Conservation (phyloP, 2,797 vertebrate species). For the Poecile montanus region DNA sequence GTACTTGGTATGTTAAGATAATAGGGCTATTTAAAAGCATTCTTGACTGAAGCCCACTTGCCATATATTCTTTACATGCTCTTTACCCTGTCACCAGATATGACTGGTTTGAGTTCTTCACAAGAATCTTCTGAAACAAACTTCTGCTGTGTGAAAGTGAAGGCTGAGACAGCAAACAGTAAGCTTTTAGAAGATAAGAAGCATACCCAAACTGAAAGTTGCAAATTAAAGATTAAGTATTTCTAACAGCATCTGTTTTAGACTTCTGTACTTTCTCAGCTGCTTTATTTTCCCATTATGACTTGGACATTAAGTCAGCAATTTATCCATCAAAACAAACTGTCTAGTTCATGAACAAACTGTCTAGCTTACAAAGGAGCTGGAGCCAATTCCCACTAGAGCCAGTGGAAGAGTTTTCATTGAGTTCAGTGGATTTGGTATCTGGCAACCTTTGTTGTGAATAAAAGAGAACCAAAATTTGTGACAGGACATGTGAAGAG, state of each 20-base stretch:
- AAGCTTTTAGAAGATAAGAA: background rate
- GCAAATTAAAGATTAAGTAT: background rate
- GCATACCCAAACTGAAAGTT: background rate
- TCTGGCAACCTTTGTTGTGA: background rate
- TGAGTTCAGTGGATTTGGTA: background rate
- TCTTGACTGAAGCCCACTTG: background rate
- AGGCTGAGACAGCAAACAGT: background rate
- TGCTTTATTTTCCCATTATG: conserved; percentile 28
- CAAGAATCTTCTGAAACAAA: background rate
- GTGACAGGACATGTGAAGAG: background rate
- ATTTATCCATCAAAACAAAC: conserved; percentile 56
- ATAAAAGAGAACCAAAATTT: background rate
- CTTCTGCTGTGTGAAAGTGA: background rate
- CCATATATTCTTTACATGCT: background rate
- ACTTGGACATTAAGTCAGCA: conserved; percentile 28
- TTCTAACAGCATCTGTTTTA: background rate
- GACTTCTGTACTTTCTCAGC: conserved; percentile 2
- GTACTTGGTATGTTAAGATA: background rate
- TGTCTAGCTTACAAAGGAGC: conserved; percentile 36
- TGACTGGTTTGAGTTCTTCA: background rate
- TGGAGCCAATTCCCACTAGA: conserved; percentile 46
- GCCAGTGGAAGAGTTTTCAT: conserved; percentile 45
- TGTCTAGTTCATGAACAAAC: conserved; percentile 47
- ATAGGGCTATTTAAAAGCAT: background rate
- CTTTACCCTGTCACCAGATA: background rate